These are phyloP conservation scores for Dynastes hyllus DNA, from an alignment of 2,888 invertebrate genomes.

Conservation along the genomic window DNA sequence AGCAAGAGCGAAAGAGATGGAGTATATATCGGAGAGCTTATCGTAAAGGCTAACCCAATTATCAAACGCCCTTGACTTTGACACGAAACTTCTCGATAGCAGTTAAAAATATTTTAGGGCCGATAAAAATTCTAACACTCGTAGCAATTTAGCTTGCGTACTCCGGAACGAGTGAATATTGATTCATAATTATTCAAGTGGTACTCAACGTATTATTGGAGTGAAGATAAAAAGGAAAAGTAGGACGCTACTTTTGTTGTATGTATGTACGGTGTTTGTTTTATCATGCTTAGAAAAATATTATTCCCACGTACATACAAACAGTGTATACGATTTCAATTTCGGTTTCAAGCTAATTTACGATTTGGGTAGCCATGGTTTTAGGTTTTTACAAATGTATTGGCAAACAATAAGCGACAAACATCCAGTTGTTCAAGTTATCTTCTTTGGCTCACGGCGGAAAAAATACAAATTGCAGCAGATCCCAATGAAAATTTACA, in stretches of 20 bases:
- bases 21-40: conserved; percentile 15
- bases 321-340: no score
- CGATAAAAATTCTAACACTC: conserved; percentile 18
- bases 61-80: conserved; percentile 38
- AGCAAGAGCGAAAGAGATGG: background rate
- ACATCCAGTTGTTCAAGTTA: no score
- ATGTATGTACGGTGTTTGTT: no score
- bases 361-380: no score
- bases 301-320: no score
- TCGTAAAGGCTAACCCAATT: conserved; percentile 31
- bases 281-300: no score
- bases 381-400: no score
- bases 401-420: no score
- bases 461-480: no score
- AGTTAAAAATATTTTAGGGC: background rate
- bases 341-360: no score
- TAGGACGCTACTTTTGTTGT: background rate
- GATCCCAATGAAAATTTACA: no score
- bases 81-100: conserved; percentile 21
- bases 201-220: background rate
- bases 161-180: background rate
- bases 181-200: background rate
- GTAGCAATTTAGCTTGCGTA: background rate
- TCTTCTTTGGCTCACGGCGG: no score
- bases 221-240: background rate